These are phyloP conservation scores for Alosa sapidissima DNA, from an alignment of 2,797 vertebrate species.

Conservation along the genomic window DNA sequence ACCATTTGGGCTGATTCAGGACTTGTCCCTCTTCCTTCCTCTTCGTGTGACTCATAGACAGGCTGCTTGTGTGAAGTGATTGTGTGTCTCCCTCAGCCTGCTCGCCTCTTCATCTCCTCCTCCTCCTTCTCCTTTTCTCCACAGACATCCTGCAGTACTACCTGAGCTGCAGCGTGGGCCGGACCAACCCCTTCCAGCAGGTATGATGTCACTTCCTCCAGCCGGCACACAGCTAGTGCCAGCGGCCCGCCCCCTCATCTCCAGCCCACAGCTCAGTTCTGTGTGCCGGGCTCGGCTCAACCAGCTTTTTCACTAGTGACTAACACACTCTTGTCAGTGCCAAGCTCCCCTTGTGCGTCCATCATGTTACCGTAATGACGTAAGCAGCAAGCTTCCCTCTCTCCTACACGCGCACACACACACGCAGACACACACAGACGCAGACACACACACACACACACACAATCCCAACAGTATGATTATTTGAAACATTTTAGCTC, in stretches of 20 bases:
- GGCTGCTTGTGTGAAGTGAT: not conserved
- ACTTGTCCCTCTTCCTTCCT: not conserved
- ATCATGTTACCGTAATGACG: not conserved
- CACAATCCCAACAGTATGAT: not conserved
- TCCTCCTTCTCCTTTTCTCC: constrained; percentile 1
- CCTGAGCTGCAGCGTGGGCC: constrained; percentile 81
- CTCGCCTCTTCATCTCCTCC: not conserved
- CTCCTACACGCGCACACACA: not conserved
- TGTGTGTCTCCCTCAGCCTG: not conserved
- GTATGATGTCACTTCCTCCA: constrained; percentile 54
- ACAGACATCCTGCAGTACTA: constrained; percentile 91
- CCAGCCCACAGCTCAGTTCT: not conserved
- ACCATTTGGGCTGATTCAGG: not conserved
- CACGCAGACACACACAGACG: not conserved
- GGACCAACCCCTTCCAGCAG: constrained; percentile 93
- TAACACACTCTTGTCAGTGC: not conserved
- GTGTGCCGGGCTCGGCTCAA: not conserved
- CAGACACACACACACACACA: not conserved
- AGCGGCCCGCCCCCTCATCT: not conserved
- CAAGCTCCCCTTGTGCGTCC: not conserved
- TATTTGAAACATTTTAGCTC: not conserved
- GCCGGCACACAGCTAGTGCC: not conserved
- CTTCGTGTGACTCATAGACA: not conserved
- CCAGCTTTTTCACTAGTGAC: not conserved
- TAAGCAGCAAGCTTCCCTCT: not conserved